Evolutionary conservation across 2,888 invertebrate genomes (phyloP), one percentile per base, ranked within the genome.

Genomic region (Drosophila colorata): DNA sequence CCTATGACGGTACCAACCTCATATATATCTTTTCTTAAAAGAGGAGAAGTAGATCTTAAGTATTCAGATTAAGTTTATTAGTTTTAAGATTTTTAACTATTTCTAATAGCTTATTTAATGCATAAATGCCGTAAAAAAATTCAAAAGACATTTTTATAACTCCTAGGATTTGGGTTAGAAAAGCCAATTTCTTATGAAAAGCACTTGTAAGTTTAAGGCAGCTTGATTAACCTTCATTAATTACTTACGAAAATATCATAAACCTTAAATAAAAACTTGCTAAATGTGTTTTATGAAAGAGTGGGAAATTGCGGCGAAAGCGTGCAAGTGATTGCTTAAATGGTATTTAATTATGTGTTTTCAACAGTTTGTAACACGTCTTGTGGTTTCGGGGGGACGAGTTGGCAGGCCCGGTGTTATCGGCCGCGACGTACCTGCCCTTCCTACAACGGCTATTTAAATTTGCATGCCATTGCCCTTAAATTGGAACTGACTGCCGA

Each of bases 241-340:
- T 51, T 58, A 47, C 60, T 74, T 67, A 28, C 2, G 3, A 2
- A 46, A 44, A 67, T 55, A 33, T 49, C 56, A 73, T 76, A 52
- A 64, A 37, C 9, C 23, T 49, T 46, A 53, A 40, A 16, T 41
- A 44, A 55, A 46, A 49, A 47, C 33, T 41, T 35, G 41, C 31
- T 49, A 23, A 18, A 44, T 51, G 20, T 41, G 8, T 49, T 74
- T 93, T 96, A 97, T 93, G 97, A 96, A 92, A 98, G 95, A 91
- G 97, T 97, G 86, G 98, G 98, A 93, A 98, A 98, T 93, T n/a
- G n/a, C n/a, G n/a, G n/a, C n/a, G n/a, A n/a, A n/a, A n/a, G n/a
- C n/a, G n/a, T n/a, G n/a, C n/a, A n/a, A n/a, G n/a, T n/a, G n/a
- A n/a, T n/a, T n/a, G n/a, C n/a, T n/a, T 98, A 98, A 93, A 96